Base-by-base conservation (phyloP, 2,888 invertebrate species). In the Cybosia mesomella region DNA sequence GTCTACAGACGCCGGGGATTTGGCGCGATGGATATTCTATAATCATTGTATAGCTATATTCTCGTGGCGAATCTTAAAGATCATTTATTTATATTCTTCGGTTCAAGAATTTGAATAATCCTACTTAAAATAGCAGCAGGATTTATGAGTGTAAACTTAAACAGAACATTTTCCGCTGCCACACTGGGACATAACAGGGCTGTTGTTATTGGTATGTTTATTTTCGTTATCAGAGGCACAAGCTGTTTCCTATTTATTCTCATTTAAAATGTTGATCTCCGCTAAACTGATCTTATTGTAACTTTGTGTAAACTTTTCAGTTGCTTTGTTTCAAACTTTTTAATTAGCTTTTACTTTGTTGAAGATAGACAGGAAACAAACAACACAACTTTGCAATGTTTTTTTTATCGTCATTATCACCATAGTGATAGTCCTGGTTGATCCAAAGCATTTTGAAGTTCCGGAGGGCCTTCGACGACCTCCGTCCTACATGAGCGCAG, bases 271-370 rank as follows among this genome's bases (percentile, higher is more conserved):
- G 49, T 49, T 49, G 49, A 49, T 49, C 49, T 49, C 49, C n/a
- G 49, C 49, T 49, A 49, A 49, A 49, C 49, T 49, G 49, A 49
- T 49, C 49, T 49, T 49, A 18, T 49, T 49, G 8, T 49, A 49
- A 49, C 49, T 49, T 49, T 49, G 49, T 49, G 49, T 49, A n/a
- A 55, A 55, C 24, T 55, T 24, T 55, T 55, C 24, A 55, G 22
- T 24, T 24, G 55, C 15, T 55, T 55, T 55, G 55, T 24, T 55
- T 22, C 24, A 24, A 55, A 55, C 55, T 55, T 55, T 55, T 22
- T 55, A 55, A 24, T 55, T 55, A 49, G 49, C 49, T 49, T 49
- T 49, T 49, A 49, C 49, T 49, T 49, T 49, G 49, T 49, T n/a
- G n/a, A 9, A 49, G 49, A 43, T 43, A 43, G 28, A 28, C 28